phyloP scores from a whole-genome alignment of 2,888 invertebrate genomes.

The Dasysyrphus albostriatus region DNA sequence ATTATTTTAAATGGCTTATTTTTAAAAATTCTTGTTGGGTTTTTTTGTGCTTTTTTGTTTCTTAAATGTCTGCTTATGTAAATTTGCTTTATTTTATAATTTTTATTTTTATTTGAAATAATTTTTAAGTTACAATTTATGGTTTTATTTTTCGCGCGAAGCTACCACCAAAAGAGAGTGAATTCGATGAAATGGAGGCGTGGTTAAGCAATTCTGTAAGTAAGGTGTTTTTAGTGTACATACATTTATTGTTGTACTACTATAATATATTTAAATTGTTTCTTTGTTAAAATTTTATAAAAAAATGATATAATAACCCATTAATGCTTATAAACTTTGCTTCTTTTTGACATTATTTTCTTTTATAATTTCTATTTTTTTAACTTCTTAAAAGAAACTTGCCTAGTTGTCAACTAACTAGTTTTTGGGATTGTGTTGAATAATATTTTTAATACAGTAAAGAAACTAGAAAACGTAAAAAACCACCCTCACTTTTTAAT shows the following conservation, averaged over 20 bases:
- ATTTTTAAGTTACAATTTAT: slow-evolving; percentile 79
- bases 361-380: not conserved
- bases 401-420: no score
- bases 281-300: slow-evolving; percentile 21
- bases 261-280: slow-evolving; percentile 29
- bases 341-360: not conserved
- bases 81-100: slow-evolving; percentile 77
- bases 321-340: slow-evolving; percentile 39
- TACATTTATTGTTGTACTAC: slow-evolving; percentile 54
- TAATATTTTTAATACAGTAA: no score
- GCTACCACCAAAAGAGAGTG: slow-evolving; percentile 89
- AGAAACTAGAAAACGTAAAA: no score
- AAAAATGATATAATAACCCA: slow-evolving; percentile 34
- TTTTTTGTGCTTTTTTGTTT: slow-evolving; percentile 73
- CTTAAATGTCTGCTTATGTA: slow-evolving; percentile 68
- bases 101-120: slow-evolving; percentile 78
- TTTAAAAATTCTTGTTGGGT: slow-evolving; percentile 69
- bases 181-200: slow-evolving; percentile 97
- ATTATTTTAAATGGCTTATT: slow-evolving; percentile 73
- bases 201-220: slow-evolving; percentile 92
- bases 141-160: slow-evolving; percentile 78
- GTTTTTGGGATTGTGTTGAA: no score
- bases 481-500: no score
- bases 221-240: slow-evolving; percentile 77
- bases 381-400: not conserved